Evolutionary conservation across 1,140 invertebrate species (phyloP), one percentile per base, ranked within the genome.

Genomic region (Cardiocondyla obscurior): DNA sequence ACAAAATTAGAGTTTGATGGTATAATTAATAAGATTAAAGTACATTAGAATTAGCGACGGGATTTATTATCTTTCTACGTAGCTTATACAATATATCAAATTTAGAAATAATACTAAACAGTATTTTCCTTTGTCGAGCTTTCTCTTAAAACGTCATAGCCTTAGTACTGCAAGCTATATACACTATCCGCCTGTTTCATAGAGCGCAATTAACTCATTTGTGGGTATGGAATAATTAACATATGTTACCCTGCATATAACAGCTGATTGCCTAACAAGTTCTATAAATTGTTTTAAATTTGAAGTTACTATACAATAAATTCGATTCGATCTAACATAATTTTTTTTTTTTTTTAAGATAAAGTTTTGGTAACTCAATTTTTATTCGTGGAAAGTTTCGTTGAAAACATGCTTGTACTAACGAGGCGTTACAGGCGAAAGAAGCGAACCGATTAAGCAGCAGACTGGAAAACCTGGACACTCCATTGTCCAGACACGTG

Each of bases 381-480:
- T 12, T 33, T 1, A 19, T 67, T 53, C 10, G 16, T 67, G 72
- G 42, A 49, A 51, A 44, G 49, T 12, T 55, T 19, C 22, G 36
- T 70, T 33, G 51, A 81, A 70, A 81, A 44, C 36, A 46, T 72
- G 89, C 88, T 91, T 92, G 83, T 86, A 91, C 83, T 87, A 90
- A 92, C 85, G 60, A 90, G 87, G 70, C 62, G 76, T 92, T 93
- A 22, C 91, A 94, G 91, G 90, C 88, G 36, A 92, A 92, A 57
- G 88, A 93, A 91, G 84, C 82, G 55, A 87, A 89, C 67, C 90
- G 89, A 60, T 91, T 94, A 81, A 92, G 92, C 69, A 91, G 89
- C 64, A 93, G 91, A 69, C 83, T 94, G 89, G 92, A 93, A 74
- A 92, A 91, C 62, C 73, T 94, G 89, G 93, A 94, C 74, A 92